phyloP scores from a whole-genome alignment of 2,888 invertebrate genomes.

The Hydriomena furcata region DNA sequence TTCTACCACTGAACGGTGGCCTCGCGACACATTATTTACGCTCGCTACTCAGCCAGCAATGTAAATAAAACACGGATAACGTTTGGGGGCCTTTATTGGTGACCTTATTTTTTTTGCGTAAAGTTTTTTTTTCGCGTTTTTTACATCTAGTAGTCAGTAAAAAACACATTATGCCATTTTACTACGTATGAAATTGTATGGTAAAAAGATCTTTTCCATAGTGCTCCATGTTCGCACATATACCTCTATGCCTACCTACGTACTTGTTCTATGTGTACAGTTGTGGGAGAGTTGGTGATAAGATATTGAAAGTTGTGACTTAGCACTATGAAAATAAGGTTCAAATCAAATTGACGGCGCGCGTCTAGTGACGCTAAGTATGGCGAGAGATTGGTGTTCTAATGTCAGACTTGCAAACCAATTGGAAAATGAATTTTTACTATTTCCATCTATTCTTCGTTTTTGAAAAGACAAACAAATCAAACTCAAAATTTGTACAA shows the following conservation, averaged over 20 bases:
- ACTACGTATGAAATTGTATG: slow-evolving; percentile 2
- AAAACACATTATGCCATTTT: too few relatives aligned
- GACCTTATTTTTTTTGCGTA: slow-evolving; percentile 59
- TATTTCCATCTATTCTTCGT: slow-evolving; percentile 14
- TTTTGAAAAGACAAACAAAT: background rate
- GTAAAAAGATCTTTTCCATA: slow-evolving; percentile 31
- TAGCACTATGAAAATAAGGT: slow-evolving; percentile 49
- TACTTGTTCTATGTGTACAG: slow-evolving; percentile 56
- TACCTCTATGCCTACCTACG: slow-evolving; percentile 35
- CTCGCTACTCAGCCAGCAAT: slow-evolving; percentile 69
- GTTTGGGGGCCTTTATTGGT: slow-evolving; percentile 69
- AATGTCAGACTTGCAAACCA: slow-evolving; percentile 39
- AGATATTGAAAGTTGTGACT: slow-evolving; percentile 51
- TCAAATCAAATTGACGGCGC: slow-evolving; percentile 44
- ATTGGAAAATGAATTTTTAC: slow-evolving; percentile 45
- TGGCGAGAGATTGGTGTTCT: slow-evolving; percentile 46
- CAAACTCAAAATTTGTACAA: background rate
- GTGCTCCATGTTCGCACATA: slow-evolving; percentile 50
- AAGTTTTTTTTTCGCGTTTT: slow-evolving; percentile 39
- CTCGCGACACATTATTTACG: slow-evolving; percentile 65
- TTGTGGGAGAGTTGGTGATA: slow-evolving; percentile 58
- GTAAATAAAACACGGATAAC: slow-evolving; percentile 75
- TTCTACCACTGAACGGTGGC: slow-evolving; percentile 67
- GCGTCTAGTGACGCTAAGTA: slow-evolving; percentile 52
- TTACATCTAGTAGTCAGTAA: background rate